A percentile compares a stretch with the other conserved stretches of the same genome.
Evolutionary conservation across 2,888 invertebrate genomes (phyloP).

Genomic region (Malthinus flaveolus): DNA sequence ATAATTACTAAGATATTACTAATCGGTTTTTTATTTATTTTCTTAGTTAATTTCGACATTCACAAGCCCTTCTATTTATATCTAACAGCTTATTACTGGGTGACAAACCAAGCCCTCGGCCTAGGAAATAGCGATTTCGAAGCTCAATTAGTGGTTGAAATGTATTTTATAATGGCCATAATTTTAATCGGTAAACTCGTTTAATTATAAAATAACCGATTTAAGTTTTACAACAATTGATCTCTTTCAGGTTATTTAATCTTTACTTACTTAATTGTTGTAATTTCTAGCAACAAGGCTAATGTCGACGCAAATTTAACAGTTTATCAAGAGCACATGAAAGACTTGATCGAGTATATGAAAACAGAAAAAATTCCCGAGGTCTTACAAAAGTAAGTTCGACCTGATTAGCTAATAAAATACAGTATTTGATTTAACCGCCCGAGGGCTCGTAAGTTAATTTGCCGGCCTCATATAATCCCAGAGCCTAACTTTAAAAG

Average conservation of each 20-base stretch:
- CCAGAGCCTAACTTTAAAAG: no score
- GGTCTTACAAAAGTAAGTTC: slow-evolving; percentile 31
- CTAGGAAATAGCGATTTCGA: slow-evolving; percentile 29
- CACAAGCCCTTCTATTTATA: slow-evolving; percentile 22
- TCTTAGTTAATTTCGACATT: slow-evolving; percentile 17
- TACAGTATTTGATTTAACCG: no score
- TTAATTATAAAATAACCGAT: not conserved
- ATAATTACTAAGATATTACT: not conserved
- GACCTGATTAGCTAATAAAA: no score
- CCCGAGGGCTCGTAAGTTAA: no score
- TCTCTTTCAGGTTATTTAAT: slow-evolving; percentile 35
- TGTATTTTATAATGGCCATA: slow-evolving; percentile 25
- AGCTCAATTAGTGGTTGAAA: slow-evolving; percentile 24
- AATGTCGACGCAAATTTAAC: slow-evolving; percentile 35
- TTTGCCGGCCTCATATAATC: no score
- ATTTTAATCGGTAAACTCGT: slow-evolving; percentile 26
- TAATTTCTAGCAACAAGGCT: slow-evolving; percentile 35
- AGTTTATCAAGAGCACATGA: slow-evolving; percentile 37
- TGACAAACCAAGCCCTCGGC: slow-evolving; percentile 19
- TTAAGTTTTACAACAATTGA: not conserved
- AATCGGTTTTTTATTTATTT: not conserved
- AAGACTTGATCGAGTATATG: slow-evolving; percentile 36
- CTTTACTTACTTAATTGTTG: slow-evolving; percentile 38
- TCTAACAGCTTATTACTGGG: slow-evolving; percentile 30
- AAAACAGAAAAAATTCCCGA: slow-evolving; percentile 30